Percentiles rank a stretch among this genome's conserved stretches.
Evolutionary conservation across 1,140 invertebrate genomes (phyloP).

Genomic region (Papilio glaucus): DNA sequence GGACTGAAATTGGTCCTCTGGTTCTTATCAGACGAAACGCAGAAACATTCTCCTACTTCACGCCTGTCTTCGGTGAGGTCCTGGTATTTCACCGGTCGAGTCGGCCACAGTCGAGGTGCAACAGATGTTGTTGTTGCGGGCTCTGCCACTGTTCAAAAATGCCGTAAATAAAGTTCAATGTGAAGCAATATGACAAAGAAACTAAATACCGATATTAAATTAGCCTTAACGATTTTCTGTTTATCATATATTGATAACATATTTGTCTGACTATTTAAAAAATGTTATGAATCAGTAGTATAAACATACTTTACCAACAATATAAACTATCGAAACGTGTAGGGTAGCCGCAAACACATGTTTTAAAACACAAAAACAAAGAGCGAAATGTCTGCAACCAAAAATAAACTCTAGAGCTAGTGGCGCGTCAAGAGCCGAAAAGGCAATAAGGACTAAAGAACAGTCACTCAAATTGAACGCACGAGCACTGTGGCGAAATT

Average conservation of each 20-base stretch:
- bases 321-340: background rate
- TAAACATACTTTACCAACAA: background rate
- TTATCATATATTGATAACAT: background rate
- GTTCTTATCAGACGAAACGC: no score
- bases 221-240: background rate
- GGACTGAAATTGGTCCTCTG: no score
- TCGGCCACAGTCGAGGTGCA: no score
- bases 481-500: slow-evolving; percentile 70
- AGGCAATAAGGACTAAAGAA: slow-evolving; percentile 60
- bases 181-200: no score
- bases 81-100: no score
- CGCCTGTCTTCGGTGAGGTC: no score
- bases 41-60: no score
- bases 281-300: background rate
- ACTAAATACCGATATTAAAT: no score
- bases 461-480: slow-evolving; percentile 68
- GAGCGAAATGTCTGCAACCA: slow-evolving; percentile 8
- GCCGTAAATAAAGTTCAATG: no score
- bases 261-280: background rate
- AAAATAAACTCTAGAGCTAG: slow-evolving; percentile 38
- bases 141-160: no score
- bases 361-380: slow-evolving; percentile 30
- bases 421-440: slow-evolving; percentile 47
- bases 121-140: no score
- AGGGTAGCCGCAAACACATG: background rate